phyloP scores from a whole-genome alignment of 2,113 vertebrate species.

The Rhinichthys klamathensis region DNA sequence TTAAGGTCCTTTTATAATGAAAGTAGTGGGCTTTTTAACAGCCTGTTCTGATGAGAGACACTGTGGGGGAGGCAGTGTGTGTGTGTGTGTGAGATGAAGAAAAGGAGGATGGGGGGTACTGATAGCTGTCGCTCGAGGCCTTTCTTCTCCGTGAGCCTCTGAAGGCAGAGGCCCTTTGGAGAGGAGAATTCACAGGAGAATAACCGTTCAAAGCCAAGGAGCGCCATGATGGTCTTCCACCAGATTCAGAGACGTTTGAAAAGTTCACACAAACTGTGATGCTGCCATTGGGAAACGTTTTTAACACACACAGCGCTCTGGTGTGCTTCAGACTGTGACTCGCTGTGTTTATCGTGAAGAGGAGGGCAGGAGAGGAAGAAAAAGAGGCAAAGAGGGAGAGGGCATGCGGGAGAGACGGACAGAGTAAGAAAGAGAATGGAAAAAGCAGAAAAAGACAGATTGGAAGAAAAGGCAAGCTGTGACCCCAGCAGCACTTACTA shows the following conservation, averaged over 20 bases:
- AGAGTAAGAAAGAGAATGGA: background rate
- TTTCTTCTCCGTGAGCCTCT: slow-evolving; percentile 72
- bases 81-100: slow-evolving; percentile 13
- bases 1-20: slow-evolving; percentile 63
- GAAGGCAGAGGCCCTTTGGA: slow-evolving; percentile 73
- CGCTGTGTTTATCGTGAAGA: slow-evolving; percentile 69
- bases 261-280: slow-evolving; percentile 74
- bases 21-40: slow-evolving; percentile 52
- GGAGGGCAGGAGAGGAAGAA: slow-evolving; percentile 52
- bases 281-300: slow-evolving; percentile 71
- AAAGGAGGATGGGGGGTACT: slow-evolving; percentile 40
- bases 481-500: slow-evolving; percentile 19
- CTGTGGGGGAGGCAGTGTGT: slow-evolving; percentile 48
- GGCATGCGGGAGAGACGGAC: background rate
- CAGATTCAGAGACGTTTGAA: slow-evolving; percentile 74
- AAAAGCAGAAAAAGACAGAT: background rate
- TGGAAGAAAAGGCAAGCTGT: slow-evolving; percentile 25
- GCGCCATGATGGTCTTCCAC: slow-evolving; percentile 68
- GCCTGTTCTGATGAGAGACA: slow-evolving; percentile 64
- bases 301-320: slow-evolving; percentile 67
- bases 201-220: slow-evolving; percentile 66
- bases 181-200: slow-evolving; percentile 67
- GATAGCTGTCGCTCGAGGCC: slow-evolving; percentile 70
- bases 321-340: slow-evolving; percentile 44
- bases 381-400: background rate